These are phyloP conservation scores for Rhodinocichla rosea DNA, from an alignment of 2,113 vertebrate genomes.

Conservation along the genomic window DNA sequence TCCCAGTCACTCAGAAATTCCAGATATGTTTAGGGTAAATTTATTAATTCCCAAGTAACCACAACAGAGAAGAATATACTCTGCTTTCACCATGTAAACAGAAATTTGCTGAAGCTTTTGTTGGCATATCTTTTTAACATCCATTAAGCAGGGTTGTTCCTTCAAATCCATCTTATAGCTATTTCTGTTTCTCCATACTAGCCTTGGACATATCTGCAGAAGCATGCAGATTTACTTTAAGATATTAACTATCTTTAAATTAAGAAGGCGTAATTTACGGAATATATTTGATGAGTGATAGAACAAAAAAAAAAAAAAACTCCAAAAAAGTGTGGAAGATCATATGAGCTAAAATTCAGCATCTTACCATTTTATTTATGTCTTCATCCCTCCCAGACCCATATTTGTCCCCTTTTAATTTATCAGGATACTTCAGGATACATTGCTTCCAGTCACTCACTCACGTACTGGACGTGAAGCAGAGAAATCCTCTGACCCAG, in stretches of 20 bases:
- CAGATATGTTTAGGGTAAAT: background rate
- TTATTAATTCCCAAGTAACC: background rate
- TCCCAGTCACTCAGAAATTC: background rate
- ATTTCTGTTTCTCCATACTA: background rate
- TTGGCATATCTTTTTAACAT: background rate
- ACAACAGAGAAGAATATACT: background rate
- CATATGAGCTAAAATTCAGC: background rate
- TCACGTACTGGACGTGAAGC: accelerated
- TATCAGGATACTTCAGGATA: background rate
- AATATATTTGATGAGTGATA: background rate
- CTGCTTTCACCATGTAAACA: background rate
- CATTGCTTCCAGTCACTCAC: background rate
- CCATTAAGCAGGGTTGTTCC: background rate
- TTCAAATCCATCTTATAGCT: background rate
- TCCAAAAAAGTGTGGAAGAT: background rate
- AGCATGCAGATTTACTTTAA: background rate
- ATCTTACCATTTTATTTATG: background rate
- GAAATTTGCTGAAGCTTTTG: background rate
- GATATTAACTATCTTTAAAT: background rate
- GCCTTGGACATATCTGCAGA: background rate
- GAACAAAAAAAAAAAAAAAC: background rate
- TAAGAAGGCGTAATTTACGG: background rate
- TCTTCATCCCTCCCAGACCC: background rate
- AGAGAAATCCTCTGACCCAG: background rate
- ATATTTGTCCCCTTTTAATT: background rate